Evolutionary conservation across 2,888 invertebrate genomes (phyloP), one percentile per base, ranked within the genome.

Genomic region (Cryptocheilus praepositus): DNA sequence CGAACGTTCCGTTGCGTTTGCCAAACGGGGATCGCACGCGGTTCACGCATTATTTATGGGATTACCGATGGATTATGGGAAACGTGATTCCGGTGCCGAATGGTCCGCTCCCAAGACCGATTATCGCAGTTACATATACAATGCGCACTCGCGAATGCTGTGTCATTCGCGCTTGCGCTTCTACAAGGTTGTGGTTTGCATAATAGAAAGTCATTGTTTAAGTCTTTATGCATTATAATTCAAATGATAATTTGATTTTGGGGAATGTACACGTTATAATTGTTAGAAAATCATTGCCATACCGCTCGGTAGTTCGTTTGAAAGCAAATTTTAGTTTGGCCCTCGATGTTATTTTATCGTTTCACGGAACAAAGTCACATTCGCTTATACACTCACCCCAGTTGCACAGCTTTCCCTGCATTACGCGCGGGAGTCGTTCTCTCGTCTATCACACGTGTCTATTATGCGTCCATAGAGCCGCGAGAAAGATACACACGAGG

Each of bases 51-150:
- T 84, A 84, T 84, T 84, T 83, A 84, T 83, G 83, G 82, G 84
- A 83, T 84, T 83, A 84, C 80, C 76, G 78, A 77, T 36, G 81
- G 83, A 84, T 84, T 83, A 84, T 81, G 78, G 77, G 77, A 81
- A 79, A 81, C 83, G 81, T 84, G 84, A 79, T 80, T 77, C 71
- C 53, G 76, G 72, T 81, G 77, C 73, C 72, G 77, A 81, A 76
- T 76, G 72, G 71, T 64, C 61, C 70, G 73, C 70, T 74, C 67
- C 74, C 70, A 70, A 73, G 79, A 79, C 54, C 67, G 72, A 76
- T 78, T 76, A 73, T 64, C 53, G 44, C 21, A 49, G 45, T 58
- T 18, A 51, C 16, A 16, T 65, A 56, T 70, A 54, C 65, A 65
- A 73, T 73, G 16, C 43, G 46, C 11, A 18, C 44, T 18, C 44